phyloP scores from a whole-genome alignment of 1,140 invertebrate genomes.

The Harlomillsia oculata region DNA sequence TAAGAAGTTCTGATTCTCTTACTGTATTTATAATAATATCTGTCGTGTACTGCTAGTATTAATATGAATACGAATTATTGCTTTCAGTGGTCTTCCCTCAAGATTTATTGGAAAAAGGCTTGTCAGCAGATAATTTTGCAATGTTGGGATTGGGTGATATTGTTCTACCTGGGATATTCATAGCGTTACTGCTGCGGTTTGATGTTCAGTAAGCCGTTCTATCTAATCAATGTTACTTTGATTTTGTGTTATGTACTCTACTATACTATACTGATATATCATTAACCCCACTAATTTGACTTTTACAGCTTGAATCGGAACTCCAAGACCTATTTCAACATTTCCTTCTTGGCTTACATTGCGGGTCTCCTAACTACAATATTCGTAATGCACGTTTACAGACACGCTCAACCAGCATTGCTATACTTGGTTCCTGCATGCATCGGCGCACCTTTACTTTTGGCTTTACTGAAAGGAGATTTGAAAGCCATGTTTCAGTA shows the following conservation, averaged over 20 bases:
- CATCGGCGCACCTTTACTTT: slow-evolving; percentile 70
- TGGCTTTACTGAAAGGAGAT: slow-evolving; percentile 85
- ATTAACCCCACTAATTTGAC: slow-evolving; percentile 25
- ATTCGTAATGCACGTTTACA: slow-evolving; percentile 95
- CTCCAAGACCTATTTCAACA: slow-evolving; percentile 82
- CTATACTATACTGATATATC: background rate
- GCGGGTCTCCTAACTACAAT: slow-evolving; percentile 87
- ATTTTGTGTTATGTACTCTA: background rate
- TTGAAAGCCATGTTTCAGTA: slow-evolving; percentile 80
- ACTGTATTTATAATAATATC: background rate
- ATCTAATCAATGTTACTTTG: background rate
- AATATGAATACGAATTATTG: slow-evolving; percentile 18
- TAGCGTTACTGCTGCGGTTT: slow-evolving; percentile 90
- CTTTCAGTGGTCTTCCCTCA: slow-evolving; percentile 91
- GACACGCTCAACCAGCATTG: slow-evolving; percentile 97
- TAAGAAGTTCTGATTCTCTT: slow-evolving; percentile 25
- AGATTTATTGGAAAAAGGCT: slow-evolving; percentile 86
- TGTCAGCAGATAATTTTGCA: slow-evolving; percentile 87
- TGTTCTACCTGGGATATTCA: slow-evolving; percentile 98
- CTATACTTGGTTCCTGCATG: slow-evolving; percentile 96
- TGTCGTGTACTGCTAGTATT: background rate
- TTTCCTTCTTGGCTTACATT: slow-evolving; percentile 90
- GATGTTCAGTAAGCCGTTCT: slow-evolving; percentile 60
- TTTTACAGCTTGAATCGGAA: slow-evolving; percentile 68
- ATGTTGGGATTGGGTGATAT: slow-evolving; percentile 99